phyloP scores from a whole-genome alignment of 2,888 invertebrate genomes.

The Ceraclea dissimilis region DNA sequence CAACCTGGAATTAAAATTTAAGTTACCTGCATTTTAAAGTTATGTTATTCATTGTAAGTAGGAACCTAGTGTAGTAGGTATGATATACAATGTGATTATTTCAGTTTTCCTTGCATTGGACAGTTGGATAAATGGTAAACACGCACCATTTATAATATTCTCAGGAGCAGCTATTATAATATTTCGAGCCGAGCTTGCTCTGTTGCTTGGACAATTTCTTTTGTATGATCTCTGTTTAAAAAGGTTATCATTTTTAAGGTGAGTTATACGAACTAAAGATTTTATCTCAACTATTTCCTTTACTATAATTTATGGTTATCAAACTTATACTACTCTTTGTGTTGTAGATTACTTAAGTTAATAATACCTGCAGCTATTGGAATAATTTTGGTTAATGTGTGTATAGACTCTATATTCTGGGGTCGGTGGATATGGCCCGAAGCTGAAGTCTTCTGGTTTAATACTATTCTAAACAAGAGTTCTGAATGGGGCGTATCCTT shows the following conservation, averaged over 20 bases:
- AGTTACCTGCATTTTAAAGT: too few relatives aligned
- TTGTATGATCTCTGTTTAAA: constrained; percentile 68
- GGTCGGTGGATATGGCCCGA: constrained; percentile 88
- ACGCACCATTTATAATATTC: constrained; percentile 66
- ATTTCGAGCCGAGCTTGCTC: constrained; percentile 81
- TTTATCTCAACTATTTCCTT: too few relatives aligned
- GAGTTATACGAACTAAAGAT: too few relatives aligned
- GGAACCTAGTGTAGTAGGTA: too few relatives aligned
- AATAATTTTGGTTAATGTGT: constrained; percentile 62
- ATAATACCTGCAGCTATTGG: constrained; percentile 63
- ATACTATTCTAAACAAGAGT: constrained; percentile 89
- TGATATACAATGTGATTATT: constrained; percentile 35
- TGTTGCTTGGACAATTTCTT: constrained; percentile 80
- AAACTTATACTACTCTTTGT: too few relatives aligned
- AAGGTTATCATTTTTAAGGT: constrained; percentile 62
- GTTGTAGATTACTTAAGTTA: constrained; percentile 61
- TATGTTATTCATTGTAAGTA: too few relatives aligned
- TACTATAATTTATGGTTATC: too few relatives aligned
- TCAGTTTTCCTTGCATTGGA: constrained; percentile 78
- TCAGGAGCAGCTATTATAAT: constrained; percentile 86
- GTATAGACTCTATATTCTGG: constrained; percentile 93
- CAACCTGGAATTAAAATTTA: too few relatives aligned
- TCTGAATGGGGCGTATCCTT: constrained; percentile 97
- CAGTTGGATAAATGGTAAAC: constrained; percentile 74
- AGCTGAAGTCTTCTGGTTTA: constrained; percentile 95